A percentile compares a stretch with the other conserved stretches of the same genome.
phyloP scores from a whole-genome alignment of 2,888 invertebrate genomes.

The Schizotus pectinicornis region DNA sequence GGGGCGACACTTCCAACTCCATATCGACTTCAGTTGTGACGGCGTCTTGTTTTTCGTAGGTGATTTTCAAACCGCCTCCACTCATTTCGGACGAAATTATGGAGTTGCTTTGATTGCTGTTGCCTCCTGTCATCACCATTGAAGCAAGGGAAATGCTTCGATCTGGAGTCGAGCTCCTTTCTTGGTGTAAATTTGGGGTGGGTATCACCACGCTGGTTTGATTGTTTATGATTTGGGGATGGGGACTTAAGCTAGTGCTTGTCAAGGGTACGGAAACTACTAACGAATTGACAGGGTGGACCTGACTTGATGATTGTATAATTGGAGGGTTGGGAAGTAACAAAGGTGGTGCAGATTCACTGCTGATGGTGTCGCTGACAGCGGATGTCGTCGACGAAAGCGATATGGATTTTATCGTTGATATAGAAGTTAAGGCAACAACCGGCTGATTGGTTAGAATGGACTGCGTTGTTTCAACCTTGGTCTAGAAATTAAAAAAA shows the following conservation, averaged over 20 bases:
- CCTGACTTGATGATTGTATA: slow-evolving; percentile 17
- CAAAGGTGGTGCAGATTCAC: slow-evolving; percentile 13
- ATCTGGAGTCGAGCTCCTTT: slow-evolving; percentile 3
- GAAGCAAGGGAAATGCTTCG: not conserved
- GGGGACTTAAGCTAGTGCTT: slow-evolving; percentile 58
- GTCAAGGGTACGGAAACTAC: slow-evolving; percentile 71
- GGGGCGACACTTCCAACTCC: slow-evolving; percentile 55
- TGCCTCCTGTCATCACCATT: slow-evolving; percentile 45
- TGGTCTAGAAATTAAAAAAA: slow-evolving; percentile 36
- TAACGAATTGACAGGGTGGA: slow-evolving; percentile 52
- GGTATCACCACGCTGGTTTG: slow-evolving; percentile 43
- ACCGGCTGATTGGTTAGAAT: slow-evolving; percentile 50
- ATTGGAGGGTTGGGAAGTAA: slow-evolving; percentile 27
- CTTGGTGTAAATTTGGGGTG: slow-evolving; percentile 25
- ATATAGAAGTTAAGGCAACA: slow-evolving; percentile 51
- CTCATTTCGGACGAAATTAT: slow-evolving; percentile 57
- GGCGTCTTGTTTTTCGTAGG: slow-evolving; percentile 62
- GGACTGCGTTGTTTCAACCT: slow-evolving; percentile 48
- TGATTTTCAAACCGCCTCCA: slow-evolving; percentile 61
- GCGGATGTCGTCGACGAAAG: slow-evolving; percentile 30
- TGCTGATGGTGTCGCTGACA: slow-evolving; percentile 11
- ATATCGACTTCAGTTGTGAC: slow-evolving; percentile 52
- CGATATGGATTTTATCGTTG: slow-evolving; percentile 42
- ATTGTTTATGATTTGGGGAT: slow-evolving; percentile 51
- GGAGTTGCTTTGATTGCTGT: slow-evolving; percentile 38